Evolutionary conservation across 1,140 invertebrate species (phyloP).

Genomic region (Eulimnadia texana): DNA sequence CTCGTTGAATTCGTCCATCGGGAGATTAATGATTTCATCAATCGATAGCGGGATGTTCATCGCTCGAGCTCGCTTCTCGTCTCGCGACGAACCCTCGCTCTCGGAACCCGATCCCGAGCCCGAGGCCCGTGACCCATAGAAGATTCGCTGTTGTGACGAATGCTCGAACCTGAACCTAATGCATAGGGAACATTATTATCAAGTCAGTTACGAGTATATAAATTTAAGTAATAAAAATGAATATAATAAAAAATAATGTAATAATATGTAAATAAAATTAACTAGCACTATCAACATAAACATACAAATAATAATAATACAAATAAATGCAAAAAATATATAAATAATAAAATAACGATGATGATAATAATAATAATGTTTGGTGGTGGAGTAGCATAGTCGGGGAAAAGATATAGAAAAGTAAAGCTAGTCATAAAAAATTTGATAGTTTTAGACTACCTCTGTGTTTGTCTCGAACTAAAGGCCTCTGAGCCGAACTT

Average conservation of each 20-base stretch:
- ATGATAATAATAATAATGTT: too few relatives aligned
- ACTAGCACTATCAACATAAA: neutral
- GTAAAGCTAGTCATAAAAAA: too few relatives aligned
- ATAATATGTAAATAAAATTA: neutral
- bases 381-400: too few relatives aligned
- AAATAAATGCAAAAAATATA: too few relatives aligned
- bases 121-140: neutral
- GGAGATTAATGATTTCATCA: slow-evolving; percentile 83
- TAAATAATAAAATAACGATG: too few relatives aligned
- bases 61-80: slow-evolving; percentile 66
- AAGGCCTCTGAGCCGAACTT: slow-evolving; percentile 50
- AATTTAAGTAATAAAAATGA: neutral
- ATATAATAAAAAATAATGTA: neutral
- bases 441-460: too few relatives aligned
- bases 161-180: neutral
- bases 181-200: neutral
- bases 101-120: slow-evolving; percentile 23
- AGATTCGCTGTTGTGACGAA: neutral
- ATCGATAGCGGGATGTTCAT: slow-evolving; percentile 70
- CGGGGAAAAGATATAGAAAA: too few relatives aligned
- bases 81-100: slow-evolving; percentile 57
- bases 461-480: slow-evolving; percentile 44
- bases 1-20: slow-evolving; percentile 97
- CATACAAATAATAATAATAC: slow-evolving; percentile 10
- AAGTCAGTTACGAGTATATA: neutral